Conservation (phyloP, 2,113 vertebrate genomes). For the Pedetes capensis region DNA sequence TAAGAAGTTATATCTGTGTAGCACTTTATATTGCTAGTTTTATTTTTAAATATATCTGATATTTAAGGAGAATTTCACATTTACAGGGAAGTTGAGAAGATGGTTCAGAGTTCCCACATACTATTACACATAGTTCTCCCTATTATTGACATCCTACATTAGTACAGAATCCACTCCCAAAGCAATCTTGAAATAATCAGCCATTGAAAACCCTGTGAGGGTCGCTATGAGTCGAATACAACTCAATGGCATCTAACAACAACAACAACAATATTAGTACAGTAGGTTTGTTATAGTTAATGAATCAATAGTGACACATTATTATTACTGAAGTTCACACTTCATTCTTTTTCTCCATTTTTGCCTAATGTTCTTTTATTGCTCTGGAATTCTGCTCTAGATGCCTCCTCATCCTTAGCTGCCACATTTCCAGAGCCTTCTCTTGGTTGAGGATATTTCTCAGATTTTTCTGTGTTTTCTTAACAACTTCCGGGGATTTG, state of each 20-base stretch:
- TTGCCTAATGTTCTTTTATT: neutral
- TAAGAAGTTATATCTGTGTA: neutral
- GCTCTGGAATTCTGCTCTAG: neutral
- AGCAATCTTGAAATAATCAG: too few species aligned
- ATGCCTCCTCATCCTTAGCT: neutral
- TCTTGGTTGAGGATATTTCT: neutral
- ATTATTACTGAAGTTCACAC: too few species aligned
- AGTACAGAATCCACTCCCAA: too few species aligned
- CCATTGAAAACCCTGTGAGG: too few species aligned
- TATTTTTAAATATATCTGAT: too few species aligned
- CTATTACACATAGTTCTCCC: neutral
- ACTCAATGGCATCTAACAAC: too few species aligned
- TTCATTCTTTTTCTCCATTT: too few species aligned
- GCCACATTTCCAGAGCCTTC: neutral
- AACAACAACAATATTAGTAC: too few species aligned
- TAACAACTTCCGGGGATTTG: neutral
- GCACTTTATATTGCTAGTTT: neutral
- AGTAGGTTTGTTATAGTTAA: too few species aligned
- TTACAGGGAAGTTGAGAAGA: neutral
- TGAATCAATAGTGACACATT: too few species aligned
- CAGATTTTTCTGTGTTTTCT: neutral
- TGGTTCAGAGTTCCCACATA: neutral
- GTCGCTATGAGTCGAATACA: too few species aligned
- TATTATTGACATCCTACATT: neutral
- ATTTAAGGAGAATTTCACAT: neutral